Evolutionary conservation across 2,113 vertebrate genomes (phyloP).

Genomic region (Girardinichthys multiradiatus): DNA sequence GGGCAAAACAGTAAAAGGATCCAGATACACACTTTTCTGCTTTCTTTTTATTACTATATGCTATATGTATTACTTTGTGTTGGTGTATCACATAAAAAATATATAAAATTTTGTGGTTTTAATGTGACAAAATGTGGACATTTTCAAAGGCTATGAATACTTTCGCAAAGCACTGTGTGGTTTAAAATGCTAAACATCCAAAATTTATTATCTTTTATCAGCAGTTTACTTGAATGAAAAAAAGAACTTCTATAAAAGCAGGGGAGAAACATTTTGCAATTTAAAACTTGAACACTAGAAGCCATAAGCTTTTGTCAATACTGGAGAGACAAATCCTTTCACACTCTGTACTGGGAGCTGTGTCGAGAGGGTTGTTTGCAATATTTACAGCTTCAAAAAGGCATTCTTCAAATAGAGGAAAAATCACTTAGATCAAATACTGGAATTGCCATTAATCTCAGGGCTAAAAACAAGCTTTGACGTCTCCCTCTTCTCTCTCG

Average conservation of each 20-base stretch:
- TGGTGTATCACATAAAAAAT: no score
- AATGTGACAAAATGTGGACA: no score
- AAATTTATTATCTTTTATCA: neutral
- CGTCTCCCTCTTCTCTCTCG: constrained; percentile 33
- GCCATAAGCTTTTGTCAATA: constrained; percentile 46
- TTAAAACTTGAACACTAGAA: constrained; percentile 18
- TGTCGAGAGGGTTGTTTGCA: constrained; percentile 26
- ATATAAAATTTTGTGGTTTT: no score
- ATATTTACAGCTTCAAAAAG: constrained; percentile 71
- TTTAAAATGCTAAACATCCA: neutral
- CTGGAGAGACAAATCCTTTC: constrained; percentile 35
- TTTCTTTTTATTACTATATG: no score
- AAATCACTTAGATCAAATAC: constrained; percentile 55
- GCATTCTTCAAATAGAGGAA: constrained; percentile 55
- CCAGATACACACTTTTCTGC: no score
- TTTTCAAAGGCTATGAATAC: no score
- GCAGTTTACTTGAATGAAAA: neutral
- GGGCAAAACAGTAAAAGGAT: no score
- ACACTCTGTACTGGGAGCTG: constrained; percentile 18
- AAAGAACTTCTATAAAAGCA: neutral
- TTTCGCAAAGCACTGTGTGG: no score
- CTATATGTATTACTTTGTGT: no score
- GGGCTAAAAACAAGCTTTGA: constrained; percentile 71
- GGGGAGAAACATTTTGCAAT: neutral
- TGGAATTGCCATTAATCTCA: constrained; percentile 67